Percentiles rank a stretch among this genome's conserved stretches.
Evolutionary conservation across 2,888 invertebrate genomes (phyloP).

Genomic region (Polyommatus iphigenia): DNA sequence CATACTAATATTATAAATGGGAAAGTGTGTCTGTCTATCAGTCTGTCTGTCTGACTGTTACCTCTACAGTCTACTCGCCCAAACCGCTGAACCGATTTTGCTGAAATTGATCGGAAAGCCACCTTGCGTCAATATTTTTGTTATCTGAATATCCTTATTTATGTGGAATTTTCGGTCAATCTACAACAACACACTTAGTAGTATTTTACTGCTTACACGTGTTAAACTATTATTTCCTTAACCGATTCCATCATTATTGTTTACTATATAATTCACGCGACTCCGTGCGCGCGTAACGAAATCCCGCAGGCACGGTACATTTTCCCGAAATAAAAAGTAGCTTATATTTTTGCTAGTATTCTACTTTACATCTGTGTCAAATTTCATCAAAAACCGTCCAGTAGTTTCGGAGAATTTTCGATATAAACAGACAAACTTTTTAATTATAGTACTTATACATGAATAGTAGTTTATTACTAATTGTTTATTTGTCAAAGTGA

Average conservation of each 20-base stretch:
- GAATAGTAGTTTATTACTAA: neutral
- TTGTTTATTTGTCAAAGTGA: neutral
- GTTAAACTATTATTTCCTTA: neutral
- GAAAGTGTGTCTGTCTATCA: too few species aligned
- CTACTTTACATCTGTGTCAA: neutral
- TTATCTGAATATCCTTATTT: neutral
- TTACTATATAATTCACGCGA: neutral
- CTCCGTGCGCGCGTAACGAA: neutral
- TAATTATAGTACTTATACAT: neutral
- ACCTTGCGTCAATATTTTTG: too few species aligned
- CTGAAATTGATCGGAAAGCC: too few species aligned
- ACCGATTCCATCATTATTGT: neutral
- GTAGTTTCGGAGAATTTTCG: neutral
- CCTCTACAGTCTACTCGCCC: too few species aligned
- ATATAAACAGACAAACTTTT: neutral
- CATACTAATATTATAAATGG: too few species aligned
- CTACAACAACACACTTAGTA: neutral
- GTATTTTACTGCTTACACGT: neutral
- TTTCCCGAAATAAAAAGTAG: neutral
- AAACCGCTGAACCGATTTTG: too few species aligned
- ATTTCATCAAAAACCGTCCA: neutral
- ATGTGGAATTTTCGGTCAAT: neutral
- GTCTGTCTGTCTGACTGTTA: too few species aligned
- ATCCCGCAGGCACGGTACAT: neutral
- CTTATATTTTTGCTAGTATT: neutral